Base-by-base conservation (phyloP, 2,797 vertebrate species). In the Odontamblyopus lacepedii region DNA sequence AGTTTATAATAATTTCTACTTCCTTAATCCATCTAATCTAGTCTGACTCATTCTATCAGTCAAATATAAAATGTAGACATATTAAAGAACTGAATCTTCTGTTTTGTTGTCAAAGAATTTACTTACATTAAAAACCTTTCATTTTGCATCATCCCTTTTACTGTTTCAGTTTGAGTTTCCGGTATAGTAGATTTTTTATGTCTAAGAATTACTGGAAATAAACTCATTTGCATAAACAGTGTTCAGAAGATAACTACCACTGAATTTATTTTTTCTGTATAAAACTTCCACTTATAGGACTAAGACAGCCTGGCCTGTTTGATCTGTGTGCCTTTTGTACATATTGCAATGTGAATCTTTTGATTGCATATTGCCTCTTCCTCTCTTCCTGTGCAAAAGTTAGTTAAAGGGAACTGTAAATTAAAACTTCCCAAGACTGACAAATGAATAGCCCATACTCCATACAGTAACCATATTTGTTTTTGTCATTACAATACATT, bases 51-150 rank as follows among this genome's bases (percentile, higher is more conserved):
- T 23, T 23, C n/a, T 4, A 23, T 27, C 26, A 27, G 26, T 27
- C 56, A n/a, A 6, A 19, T 7, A 55, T n/a, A 18, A n/a, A 19
- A n/a, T 55, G n/a, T 8, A 55, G 1, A 55, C 19, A 55, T 48
- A 13, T 48, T 48, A 15, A 48, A 15, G 44, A 15, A n/a, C 11
- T 29, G 26, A 27, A 16, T 27, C 70, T 19, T 26, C 12, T 68
- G 60, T 48, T 67, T 62, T 6, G 18, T 79, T 84, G 80, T 85
- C 85, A 84, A 86, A 84, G 83, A 86, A 86, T 6, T 0, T 3
- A 4, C 0, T 16, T 0, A 66, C 27, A 5, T 66, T 66, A n/a
- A 51, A 73, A 2, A 16, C 19, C 5, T 74, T 62, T 83, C n/a
- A 61, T 9, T 78, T 16, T 53, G 16, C 57, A 48, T 75, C 72